Conservation (phyloP, 2,113 vertebrate genomes). For the Tyrannus savana region DNA sequence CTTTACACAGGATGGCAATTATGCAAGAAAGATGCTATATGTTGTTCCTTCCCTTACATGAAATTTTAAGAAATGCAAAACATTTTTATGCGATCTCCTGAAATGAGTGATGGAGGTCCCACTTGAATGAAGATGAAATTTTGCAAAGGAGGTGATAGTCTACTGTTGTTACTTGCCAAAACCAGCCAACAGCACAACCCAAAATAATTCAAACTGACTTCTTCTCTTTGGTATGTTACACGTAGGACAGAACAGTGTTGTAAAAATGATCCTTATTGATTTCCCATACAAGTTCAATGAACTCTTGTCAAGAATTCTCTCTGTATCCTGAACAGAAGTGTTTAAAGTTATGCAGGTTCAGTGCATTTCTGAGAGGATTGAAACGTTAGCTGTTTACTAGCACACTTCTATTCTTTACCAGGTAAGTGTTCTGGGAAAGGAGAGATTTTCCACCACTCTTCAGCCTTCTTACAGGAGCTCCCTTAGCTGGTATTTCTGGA, state of each 20-base stretch:
- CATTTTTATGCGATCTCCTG: fast-evolving
- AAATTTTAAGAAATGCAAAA: neutral
- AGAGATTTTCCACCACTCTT: neutral
- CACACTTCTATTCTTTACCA: neutral
- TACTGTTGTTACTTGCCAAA: neutral
- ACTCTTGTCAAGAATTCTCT: neutral
- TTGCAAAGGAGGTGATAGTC: neutral
- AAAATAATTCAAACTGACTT: neutral
- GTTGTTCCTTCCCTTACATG: neutral
- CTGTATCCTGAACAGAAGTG: neutral
- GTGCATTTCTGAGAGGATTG: neutral
- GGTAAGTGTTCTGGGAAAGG: neutral
- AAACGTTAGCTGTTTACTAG: fast-evolving
- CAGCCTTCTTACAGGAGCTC: neutral
- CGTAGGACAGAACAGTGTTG: neutral
- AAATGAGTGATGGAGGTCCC: neutral
- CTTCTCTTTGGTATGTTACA: neutral
- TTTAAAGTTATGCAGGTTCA: neutral
- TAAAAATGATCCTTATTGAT: neutral
- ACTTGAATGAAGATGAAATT: neutral
- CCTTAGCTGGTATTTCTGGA: neutral
- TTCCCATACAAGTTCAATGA: neutral
- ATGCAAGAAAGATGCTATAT: neutral
- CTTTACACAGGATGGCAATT: neutral
- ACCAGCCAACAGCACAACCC: neutral